These are phyloP conservation scores for Pyrrhosoma nymphula DNA, from an alignment of 2,888 invertebrate genomes.

Conservation along the genomic window DNA sequence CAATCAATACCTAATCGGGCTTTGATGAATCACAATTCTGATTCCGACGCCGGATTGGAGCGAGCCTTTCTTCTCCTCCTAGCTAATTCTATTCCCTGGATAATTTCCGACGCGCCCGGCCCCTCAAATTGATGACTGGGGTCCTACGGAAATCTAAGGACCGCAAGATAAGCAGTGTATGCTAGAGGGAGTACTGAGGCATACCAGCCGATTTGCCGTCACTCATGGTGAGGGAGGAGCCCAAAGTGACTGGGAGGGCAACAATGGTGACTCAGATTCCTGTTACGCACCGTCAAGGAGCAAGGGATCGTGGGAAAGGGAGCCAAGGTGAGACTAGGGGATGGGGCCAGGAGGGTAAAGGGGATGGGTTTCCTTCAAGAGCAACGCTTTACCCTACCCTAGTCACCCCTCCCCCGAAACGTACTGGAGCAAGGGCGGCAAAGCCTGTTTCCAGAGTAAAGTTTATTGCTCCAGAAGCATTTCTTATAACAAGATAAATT, in stretches of 20 bases:
- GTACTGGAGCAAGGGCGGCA: neutral
- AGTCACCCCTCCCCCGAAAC: neutral
- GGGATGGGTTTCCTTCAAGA: neutral
- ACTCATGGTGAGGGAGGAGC: neutral
- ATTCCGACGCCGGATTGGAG: neutral
- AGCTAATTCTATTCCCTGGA: neutral
- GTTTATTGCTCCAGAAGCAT: too few relatives aligned
- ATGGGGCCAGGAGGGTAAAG: neutral
- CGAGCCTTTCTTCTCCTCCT: neutral
- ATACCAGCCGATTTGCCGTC: neutral
- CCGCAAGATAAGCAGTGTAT: neutral
- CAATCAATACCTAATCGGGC: neutral
- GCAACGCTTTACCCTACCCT: neutral
- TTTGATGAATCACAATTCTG: neutral
- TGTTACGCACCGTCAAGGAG: conserved; percentile 5
- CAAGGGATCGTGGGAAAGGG: neutral
- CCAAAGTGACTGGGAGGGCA: neutral
- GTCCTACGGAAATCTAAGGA: neutral
- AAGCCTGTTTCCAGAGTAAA: neutral
- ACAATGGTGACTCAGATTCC: conserved; percentile 16
- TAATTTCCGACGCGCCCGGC: neutral
- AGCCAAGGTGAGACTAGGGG: neutral
- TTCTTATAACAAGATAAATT: too few relatives aligned
- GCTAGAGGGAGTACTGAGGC: neutral
- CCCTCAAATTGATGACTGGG: neutral